phyloP scores from a whole-genome alignment of 92 coral and sea anemone species.

The Epizoanthus scotinus region DNA sequence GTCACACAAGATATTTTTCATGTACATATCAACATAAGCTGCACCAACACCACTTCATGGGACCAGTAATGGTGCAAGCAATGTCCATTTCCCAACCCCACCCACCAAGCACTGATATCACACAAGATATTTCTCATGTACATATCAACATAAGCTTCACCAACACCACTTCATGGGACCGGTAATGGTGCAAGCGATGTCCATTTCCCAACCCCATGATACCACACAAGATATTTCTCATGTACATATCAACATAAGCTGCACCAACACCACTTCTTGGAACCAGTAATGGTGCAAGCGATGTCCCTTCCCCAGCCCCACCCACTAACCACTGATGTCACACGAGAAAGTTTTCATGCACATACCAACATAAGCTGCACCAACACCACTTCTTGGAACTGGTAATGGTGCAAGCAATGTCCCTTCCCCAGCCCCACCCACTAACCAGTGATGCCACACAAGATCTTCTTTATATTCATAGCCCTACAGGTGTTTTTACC shows the following conservation, averaged over 20 bases:
- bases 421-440: too few relatives aligned
- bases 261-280: constrained; percentile 90
- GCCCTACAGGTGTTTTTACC: too few relatives aligned
- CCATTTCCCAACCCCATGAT: too few relatives aligned
- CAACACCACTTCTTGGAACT: too few relatives aligned
- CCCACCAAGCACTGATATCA: neutral
- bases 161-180: too few relatives aligned
- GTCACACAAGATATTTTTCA: neutral
- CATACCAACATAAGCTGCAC: too few relatives aligned
- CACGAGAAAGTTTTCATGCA: too few relatives aligned
- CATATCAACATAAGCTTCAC: too few relatives aligned
- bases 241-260: constrained; percentile 64
- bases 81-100: constrained; percentile 40
- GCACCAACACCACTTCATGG: constrained; percentile 90
- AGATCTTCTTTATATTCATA: neutral
- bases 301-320: constrained; percentile 42
- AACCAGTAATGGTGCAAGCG: constrained; percentile 62
- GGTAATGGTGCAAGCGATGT: too few relatives aligned
- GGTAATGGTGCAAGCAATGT: too few relatives aligned
- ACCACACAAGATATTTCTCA: neutral
- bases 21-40: constrained; percentile 64
- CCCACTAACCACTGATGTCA: neutral
- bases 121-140: too few relatives aligned
- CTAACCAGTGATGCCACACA: neutral
- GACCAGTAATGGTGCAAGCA: constrained; percentile 62